A percentile compares a stretch with the other conserved stretches of the same genome.
These are phyloP conservation scores for Eulemur rufifrons DNA, from an alignment of 2,113 vertebrate genomes.

Conservation along the genomic window DNA sequence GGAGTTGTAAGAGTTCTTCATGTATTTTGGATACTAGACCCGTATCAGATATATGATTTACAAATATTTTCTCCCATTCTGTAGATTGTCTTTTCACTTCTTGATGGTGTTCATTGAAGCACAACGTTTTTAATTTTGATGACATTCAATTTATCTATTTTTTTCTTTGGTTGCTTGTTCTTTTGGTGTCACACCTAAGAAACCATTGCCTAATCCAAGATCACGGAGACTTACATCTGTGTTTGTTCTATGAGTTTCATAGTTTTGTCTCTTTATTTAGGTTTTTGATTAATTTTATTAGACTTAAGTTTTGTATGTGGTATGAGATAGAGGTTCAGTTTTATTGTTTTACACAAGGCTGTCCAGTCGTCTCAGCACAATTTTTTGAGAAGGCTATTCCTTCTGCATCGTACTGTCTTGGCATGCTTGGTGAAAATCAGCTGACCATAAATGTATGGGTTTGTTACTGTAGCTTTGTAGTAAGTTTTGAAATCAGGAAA, in stretches of 20 bases:
- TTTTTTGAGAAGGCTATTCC: background rate
- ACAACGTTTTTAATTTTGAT: background rate
- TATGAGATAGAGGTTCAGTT: background rate
- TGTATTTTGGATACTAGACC: background rate
- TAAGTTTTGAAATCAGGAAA: conserved; percentile 12
- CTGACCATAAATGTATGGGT: background rate
- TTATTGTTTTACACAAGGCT: background rate
- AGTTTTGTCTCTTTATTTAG: background rate
- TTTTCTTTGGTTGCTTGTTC: background rate
- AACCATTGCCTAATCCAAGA: background rate
- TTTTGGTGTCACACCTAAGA: background rate
- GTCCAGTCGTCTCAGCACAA: background rate
- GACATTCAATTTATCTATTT: background rate
- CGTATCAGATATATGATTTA: background rate
- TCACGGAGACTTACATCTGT: background rate
- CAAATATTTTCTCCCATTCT: background rate
- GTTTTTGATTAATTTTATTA: background rate
- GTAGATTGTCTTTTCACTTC: background rate
- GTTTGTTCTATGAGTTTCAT: background rate
- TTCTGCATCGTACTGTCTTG: background rate
- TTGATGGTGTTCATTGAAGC: background rate
- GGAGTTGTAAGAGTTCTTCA: background rate
- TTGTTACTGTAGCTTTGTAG: background rate
- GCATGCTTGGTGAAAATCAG: background rate
- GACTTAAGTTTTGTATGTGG: background rate